Conservation (phyloP, 2,888 invertebrate species). For the Anoncus sp. region DNA sequence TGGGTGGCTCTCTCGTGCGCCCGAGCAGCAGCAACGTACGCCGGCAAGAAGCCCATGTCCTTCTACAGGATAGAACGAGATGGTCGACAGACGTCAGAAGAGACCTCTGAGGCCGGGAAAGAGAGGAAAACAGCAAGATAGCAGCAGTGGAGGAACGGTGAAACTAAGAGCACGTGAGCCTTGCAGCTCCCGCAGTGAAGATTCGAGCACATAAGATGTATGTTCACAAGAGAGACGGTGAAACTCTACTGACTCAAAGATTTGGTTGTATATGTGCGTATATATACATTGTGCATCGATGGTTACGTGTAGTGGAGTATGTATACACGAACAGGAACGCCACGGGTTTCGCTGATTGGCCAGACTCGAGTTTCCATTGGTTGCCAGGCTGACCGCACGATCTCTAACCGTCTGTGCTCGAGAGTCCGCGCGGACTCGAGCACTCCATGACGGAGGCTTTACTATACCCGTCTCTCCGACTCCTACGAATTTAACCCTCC, state of each 20-base stretch:
- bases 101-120: constrained; percentile 36
- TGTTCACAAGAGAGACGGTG: constrained; percentile 34
- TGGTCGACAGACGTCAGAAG: constrained; percentile 44
- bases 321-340: neutral
- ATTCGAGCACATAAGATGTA: constrained; percentile 45
- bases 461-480: constrained; percentile 51
- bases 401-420: constrained; percentile 12
- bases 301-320: constrained; percentile 27
- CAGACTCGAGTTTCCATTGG: constrained; percentile 54
- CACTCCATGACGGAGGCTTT: constrained; percentile 42
- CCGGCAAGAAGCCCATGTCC: constrained; percentile 27
- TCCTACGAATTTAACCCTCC: constrained; percentile 58
- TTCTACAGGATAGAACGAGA: constrained; percentile 27
- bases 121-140: constrained; percentile 53
- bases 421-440: constrained; percentile 68
- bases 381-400: constrained; percentile 55
- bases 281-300: constrained; percentile 39
- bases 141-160: constrained; percentile 38
- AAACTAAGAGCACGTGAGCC: constrained; percentile 57
- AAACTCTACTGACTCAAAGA: constrained; percentile 14
- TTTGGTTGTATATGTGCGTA: constrained; percentile 14
- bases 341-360: constrained; percentile 46
- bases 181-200: constrained; percentile 61
- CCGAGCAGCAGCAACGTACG: constrained; percentile 37
- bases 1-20: constrained; percentile 68